Evolutionary conservation across 2,888 invertebrate genomes (phyloP).

Genomic region (Smittia aterrima): DNA sequence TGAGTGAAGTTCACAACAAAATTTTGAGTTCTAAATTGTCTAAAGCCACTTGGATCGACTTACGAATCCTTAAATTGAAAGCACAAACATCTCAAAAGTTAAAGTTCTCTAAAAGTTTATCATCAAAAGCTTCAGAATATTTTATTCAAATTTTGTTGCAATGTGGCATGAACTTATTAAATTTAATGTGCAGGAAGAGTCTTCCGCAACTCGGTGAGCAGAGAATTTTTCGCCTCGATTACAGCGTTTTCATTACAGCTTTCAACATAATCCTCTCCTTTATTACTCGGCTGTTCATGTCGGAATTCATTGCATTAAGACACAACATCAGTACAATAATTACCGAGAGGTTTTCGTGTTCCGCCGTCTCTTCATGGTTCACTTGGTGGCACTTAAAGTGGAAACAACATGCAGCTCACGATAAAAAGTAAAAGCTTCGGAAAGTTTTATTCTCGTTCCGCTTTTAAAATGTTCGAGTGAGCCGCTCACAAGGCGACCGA

Average conservation of each 20-base stretch:
- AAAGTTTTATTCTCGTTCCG: neutral
- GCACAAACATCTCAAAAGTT: no score
- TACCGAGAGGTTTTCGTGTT: conserved; percentile 24
- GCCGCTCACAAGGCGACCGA: no score
- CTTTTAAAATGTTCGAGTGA: neutral
- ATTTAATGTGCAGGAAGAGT: neutral
- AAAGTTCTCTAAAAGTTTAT: no score
- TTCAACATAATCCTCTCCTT: conserved; percentile 22
- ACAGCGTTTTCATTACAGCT: conserved; percentile 14
- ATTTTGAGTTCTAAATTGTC: neutral
- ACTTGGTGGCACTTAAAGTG: conserved; percentile 15
- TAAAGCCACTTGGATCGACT: neutral
- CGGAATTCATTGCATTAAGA: conserved; percentile 18
- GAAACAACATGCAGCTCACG: neutral
- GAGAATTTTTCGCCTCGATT: neutral
- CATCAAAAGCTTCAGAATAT: neutral
- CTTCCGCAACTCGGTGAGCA: no score
- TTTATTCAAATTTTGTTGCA: neutral
- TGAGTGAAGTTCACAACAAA: neutral
- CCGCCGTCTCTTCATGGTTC: conserved; percentile 22
- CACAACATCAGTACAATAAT: conserved; percentile 14
- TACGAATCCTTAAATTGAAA: neutral
- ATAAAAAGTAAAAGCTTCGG: conserved; percentile 12
- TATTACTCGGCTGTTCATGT: neutral
- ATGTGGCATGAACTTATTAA: neutral